Evolutionary conservation across 2,797 vertebrate genomes (phyloP).

Genomic region (Poecilia wingei): DNA sequence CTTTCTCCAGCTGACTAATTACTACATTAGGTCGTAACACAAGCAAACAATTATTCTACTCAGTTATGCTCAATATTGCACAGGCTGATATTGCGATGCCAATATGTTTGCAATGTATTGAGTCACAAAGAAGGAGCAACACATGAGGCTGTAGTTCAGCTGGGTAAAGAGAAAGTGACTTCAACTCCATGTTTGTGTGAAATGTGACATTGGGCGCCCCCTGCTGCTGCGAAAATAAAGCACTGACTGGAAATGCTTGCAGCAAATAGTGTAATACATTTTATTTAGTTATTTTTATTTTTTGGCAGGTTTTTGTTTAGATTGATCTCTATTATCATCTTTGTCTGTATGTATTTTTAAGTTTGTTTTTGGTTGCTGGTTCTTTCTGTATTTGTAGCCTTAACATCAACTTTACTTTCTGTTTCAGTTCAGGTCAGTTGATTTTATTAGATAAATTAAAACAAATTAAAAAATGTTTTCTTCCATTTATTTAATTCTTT

Average conservation of each 20-base stretch:
- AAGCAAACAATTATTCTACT: background rate
- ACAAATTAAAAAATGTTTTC: background rate
- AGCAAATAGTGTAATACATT: background rate
- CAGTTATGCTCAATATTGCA: background rate
- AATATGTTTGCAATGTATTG: background rate
- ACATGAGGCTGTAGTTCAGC: slow-evolving; percentile 11
- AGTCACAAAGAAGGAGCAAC: background rate
- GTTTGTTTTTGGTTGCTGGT: background rate
- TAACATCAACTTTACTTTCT: background rate
- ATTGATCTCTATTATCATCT: background rate
- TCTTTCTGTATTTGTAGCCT: background rate
- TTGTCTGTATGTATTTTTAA: background rate
- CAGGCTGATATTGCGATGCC: background rate
- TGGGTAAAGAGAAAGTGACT: slow-evolving; percentile 3
- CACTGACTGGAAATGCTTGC: background rate
- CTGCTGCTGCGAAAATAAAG: slow-evolving; percentile 56
- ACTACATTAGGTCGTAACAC: background rate
- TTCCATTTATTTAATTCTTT: background rate
- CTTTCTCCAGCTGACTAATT: background rate
- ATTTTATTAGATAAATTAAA: background rate
- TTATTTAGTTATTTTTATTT: background rate
- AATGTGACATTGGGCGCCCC: slow-evolving; percentile 55
- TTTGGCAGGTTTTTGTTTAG: slow-evolving; percentile 19
- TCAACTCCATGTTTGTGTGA: background rate
- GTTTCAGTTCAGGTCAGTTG: background rate